Base-by-base conservation (phyloP, 2,113 vertebrate species). In the Lampris megalopsis region DNA sequence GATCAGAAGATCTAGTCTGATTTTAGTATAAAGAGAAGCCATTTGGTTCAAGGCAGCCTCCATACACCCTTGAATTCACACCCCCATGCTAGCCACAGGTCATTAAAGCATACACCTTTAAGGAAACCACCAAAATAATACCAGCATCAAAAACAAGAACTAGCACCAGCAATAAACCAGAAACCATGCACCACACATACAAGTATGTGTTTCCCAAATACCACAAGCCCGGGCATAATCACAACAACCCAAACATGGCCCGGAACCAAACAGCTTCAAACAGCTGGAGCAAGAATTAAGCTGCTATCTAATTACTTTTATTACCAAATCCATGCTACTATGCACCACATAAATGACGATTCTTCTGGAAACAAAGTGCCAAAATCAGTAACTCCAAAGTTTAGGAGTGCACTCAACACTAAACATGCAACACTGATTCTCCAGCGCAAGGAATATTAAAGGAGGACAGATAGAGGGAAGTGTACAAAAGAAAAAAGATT, bases 381-480 rank as follows among this genome's bases (percentile, higher is more conserved):
- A 24, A 7, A 54, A 70, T 81, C 24, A 57, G 68, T 69, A 77
- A 45, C 50, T 52, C 57, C 52, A 73, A 4, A 69, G 63, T 63
- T 24, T n/a, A 54, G 65, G 37, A 58, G 74, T 67, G 68, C 56
- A 5, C 64, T 37, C 50, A 65, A 71, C 48, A 36, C 63, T 59
- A 42, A 68, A 75, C 90, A 91, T 92, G 89, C 87, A 88, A 79
- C 7, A 87, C 81, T 86, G 63, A 89, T 87, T 80, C 64, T 74
- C 37, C 69, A 54, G 50, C 57, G 76, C 79, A 56, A 63, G 64
- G 48, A 81, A 52, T 36, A 42, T 50, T 87, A 80, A 85, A 73
- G 3, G 84, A 86, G 73, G 79, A 88, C 79, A 81, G 82, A 91
- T 81, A 66, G 77, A 40, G 70, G 54, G 68, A 75, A 52, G 38